Base-by-base conservation (phyloP, 2,113 vertebrate species). In the Ctenodactylus gundi region DNA sequence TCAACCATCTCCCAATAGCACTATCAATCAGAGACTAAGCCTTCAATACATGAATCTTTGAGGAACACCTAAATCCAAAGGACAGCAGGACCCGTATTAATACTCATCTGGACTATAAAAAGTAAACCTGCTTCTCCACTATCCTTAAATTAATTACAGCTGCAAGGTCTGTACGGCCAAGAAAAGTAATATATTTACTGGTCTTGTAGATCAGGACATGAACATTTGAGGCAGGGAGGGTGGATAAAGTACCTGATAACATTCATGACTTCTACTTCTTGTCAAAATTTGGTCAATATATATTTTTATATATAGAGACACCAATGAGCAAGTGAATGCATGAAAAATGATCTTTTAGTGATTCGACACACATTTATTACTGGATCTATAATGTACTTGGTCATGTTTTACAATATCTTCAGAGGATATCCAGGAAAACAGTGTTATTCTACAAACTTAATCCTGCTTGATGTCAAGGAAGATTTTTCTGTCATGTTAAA, bases 401-500 rank as follows among this genome's bases (percentile, higher is more conserved):
- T n/a, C 44, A 85, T 88, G 64, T 73, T 94, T 89, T 65, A 88
- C 29, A 49, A 1, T 73, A 46, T 90, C 62, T 93, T 20, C 36
- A 92, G 72, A 83, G 20, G 15, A 68, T 73, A 36, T 58, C 20
- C 36, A 91, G 14, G 51, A 92, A 90, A 82, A 10, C 31, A 64
- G 4, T 75, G 10, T 6, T 92, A 95, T 94, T 92, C n/a, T 88
- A 53, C 25, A 70, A 70, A 80, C 8, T 13, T 83, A 21, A 60
- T 7, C 36, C 20, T 62, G 18, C 34, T 88, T 89, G n/a, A 5
- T 91, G 46, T 68, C 55, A 85, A 60, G 90, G 44, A 4, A 92
- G 78, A 83, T 14, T 82, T 92, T 41, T 80, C 27, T 91, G 44
- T 89, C 64, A 44, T 91, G 64, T 53, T 57, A 75, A 93, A 93